phyloP scores from a whole-genome alignment of 2,113 vertebrate genomes.

The Pteruthius melanotis region DNA sequence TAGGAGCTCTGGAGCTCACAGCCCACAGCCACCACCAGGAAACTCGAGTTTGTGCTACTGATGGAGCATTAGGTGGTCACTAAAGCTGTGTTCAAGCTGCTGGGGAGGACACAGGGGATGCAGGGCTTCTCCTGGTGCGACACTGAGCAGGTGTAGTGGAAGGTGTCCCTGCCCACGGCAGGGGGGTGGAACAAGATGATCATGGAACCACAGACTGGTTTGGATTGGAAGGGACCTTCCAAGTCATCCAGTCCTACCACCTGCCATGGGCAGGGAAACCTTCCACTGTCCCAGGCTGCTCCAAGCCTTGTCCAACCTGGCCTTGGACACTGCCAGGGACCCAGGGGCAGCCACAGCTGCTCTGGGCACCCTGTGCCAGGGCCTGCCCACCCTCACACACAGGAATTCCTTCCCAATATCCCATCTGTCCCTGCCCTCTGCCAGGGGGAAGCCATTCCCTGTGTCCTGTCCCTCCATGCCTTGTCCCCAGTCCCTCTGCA shows the following conservation, averaged over 20 bases:
- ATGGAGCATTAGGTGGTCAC: fast-evolving
- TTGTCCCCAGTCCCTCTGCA: not conserved
- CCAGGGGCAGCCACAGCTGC: too few relatives aligned
- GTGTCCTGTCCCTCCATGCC: not conserved
- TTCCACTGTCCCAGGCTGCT: fast-evolving
- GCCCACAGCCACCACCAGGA: not conserved
- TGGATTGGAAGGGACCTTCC: fast-evolving
- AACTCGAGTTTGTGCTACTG: not conserved
- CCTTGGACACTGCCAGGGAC: too few relatives aligned
- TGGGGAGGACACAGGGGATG: not conserved
- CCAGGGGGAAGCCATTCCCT: not conserved
- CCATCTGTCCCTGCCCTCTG: too few relatives aligned
- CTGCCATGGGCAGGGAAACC: not conserved
- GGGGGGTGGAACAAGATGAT: fast-evolving
- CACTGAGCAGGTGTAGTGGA: not conserved
- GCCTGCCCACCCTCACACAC: too few relatives aligned
- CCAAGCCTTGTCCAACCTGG: not conserved
- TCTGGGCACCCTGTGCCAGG: too few relatives aligned
- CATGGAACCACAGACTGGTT: fast-evolving
- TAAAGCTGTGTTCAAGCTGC: not conserved
- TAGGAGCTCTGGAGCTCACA: fast-evolving
- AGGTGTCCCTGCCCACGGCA: not conserved
- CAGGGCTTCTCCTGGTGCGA: not conserved
- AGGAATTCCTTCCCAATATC: too few relatives aligned
- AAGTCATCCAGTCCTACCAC: fast-evolving